Evolutionary conservation across 2,888 invertebrate species (phyloP), one percentile per base, ranked within the genome.

Genomic region (Philereme transversata): DNA sequence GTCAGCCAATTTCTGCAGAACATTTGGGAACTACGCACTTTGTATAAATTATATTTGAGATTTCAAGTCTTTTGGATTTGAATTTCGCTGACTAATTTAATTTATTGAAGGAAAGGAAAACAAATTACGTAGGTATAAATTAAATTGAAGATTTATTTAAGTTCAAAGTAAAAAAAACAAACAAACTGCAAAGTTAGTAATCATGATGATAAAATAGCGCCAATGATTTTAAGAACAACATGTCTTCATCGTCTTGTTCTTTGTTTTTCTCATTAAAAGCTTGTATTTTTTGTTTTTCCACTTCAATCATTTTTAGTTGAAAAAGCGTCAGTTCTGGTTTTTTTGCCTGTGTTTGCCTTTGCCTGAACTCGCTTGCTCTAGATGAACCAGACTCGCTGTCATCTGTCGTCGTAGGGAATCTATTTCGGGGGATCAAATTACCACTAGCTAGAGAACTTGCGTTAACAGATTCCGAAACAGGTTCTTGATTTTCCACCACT

Each of bases 81-180:
- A 59, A 49, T 59, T 59, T 54, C 59, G 59, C 59, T 59, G 59
- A 59, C 59, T 51, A 55, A 60, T 60, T 60, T 60, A 60, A 60
- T 60, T 60, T 60, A 60, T 60, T 60, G 55, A 55, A 55, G 60
- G 60, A 55, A 60, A 60, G 60, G 55, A 60, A 60, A n/a, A 60
- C 51, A 55, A 60, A 60, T 55, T 54, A 55, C 53, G 50, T 60
- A 53, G 53, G 53, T 52, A 54, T 60, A 50, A 50, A 50, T 50
- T 50, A 50, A 50, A 50, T 50, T 50, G 50, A 50, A 50, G 50
- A 41, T 50, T 60, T 60, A 60, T 60, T 60, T 55, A 60, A 60
- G 60, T 60, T 51, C 60, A 55, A 60, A 60, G 55, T 55, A 60
- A 51, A 60, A 60, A 60, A 60, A 55, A 60, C 50, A 55, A 60